Conservation (phyloP, 2,888 invertebrate genomes). For the Subacronicta megacephala region DNA sequence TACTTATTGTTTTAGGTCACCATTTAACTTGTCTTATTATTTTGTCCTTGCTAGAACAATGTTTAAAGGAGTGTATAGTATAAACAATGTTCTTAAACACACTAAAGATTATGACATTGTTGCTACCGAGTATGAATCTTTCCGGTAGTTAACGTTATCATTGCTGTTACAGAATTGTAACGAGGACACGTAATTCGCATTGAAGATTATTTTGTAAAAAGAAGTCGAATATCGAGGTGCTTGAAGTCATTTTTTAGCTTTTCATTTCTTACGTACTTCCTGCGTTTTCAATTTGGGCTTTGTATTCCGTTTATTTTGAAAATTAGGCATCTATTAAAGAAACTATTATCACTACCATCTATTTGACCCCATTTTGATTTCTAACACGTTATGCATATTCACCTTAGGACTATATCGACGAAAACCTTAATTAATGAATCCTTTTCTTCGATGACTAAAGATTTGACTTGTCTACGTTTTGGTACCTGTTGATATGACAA, state of each 20-base stretch:
- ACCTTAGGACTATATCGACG: too few species aligned
- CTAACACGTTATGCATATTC: too few species aligned
- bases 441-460: too few species aligned
- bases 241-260: not conserved
- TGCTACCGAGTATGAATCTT: slow-evolving; percentile 30
- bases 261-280: not conserved
- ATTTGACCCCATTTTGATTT: too few species aligned
- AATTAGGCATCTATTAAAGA: too few species aligned
- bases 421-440: too few species aligned
- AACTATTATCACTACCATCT: too few species aligned
- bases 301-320: too few species aligned
- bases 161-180: slow-evolving; percentile 30
- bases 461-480: too few species aligned
- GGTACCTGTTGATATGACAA: too few species aligned
- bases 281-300: too few species aligned
- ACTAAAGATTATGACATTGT: slow-evolving; percentile 44
- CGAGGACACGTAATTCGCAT: slow-evolving; percentile 45
- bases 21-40: slow-evolving; percentile 21
- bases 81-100: slow-evolving; percentile 22
- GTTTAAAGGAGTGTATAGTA: slow-evolving; percentile 16
- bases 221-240: slow-evolving; percentile 23
- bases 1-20: slow-evolving; percentile 29
- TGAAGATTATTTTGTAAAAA: slow-evolving; percentile 32
- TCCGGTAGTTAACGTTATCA: slow-evolving; percentile 35
- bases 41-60: slow-evolving; percentile 46